Percentiles rank a stretch among this genome's conserved stretches.
These are phyloP conservation scores for Limonius californicus DNA, from an alignment of 1,140 invertebrate genomes.

Conservation along the genomic window DNA sequence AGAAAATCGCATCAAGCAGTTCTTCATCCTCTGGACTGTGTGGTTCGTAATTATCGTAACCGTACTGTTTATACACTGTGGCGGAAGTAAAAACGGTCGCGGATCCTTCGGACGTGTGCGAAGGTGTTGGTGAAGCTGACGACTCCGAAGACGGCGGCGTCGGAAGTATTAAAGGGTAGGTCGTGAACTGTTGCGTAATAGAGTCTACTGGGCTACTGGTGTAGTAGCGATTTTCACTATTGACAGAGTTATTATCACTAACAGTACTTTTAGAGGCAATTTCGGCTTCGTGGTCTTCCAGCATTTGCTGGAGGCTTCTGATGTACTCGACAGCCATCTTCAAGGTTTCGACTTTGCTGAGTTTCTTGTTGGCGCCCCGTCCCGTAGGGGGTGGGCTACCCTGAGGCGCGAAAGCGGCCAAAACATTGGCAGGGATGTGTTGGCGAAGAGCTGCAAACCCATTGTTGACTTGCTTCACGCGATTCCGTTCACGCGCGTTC, in stretches of 20 bases:
- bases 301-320: slow-evolving; percentile 74
- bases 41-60: slow-evolving; percentile 73
- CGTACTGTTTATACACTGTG: slow-evolving; percentile 54
- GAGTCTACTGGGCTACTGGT: slow-evolving; percentile 39
- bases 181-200: slow-evolving; percentile 37
- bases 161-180: slow-evolving; percentile 42
- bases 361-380: slow-evolving; percentile 74
- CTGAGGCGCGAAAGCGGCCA: slow-evolving; percentile 57
- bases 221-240: slow-evolving; percentile 42
- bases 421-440: slow-evolving; percentile 77
- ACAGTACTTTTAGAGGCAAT: slow-evolving; percentile 35
- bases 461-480: slow-evolving; percentile 94
- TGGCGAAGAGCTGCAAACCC: slow-evolving; percentile 84
- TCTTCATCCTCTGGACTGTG: slow-evolving; percentile 89
- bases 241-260: slow-evolving; percentile 23
- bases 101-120: slow-evolving; percentile 68
- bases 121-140: slow-evolving; percentile 74
- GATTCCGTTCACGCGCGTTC: slow-evolving; percentile 89
- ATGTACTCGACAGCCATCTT: slow-evolving; percentile 94
- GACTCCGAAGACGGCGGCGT: slow-evolving; percentile 67
- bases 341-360: slow-evolving; percentile 94
- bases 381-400: slow-evolving; percentile 53
- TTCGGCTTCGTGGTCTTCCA: slow-evolving; percentile 67
- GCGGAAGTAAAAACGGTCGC: slow-evolving; percentile 51
- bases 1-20: slow-evolving; percentile 81